Evolutionary conservation across 2,797 vertebrate species (phyloP).

Genomic region (Pipistrellus nathusii): DNA sequence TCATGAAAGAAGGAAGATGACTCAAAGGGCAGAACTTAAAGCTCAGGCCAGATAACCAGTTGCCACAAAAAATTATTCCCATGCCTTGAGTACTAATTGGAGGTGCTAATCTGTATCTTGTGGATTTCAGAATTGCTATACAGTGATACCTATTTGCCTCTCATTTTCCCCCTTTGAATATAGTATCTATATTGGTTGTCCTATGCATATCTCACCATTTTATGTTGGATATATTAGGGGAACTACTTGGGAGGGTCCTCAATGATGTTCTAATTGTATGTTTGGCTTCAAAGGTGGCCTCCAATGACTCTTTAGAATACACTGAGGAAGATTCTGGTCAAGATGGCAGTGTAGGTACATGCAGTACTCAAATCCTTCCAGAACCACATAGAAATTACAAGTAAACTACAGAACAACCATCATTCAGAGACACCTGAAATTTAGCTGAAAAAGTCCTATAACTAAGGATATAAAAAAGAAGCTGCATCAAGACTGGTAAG

Average conservation of each 20-base stretch:
- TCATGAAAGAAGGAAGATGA: not conserved
- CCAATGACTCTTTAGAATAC: not conserved
- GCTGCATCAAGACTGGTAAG: too few species aligned
- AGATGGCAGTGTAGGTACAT: not conserved
- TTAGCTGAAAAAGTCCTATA: not conserved
- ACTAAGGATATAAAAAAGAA: not conserved
- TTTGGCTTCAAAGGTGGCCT: not conserved
- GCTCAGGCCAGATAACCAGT: not conserved
- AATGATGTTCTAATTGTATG: not conserved
- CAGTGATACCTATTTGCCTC: not conserved
- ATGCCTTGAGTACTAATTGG: not conserved
- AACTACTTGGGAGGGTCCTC: not conserved
- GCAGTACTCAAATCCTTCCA: not conserved
- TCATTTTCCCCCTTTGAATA: not conserved
- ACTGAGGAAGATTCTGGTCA: not conserved
- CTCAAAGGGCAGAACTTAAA: not conserved
- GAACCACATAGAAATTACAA: not conserved
- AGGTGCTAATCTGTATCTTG: not conserved
- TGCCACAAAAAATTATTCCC: not conserved
- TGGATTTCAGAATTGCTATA: not conserved
- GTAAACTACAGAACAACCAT: not conserved
- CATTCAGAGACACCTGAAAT: not conserved
- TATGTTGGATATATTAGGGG: not conserved
- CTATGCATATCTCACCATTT: not conserved
- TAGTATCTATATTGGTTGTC: not conserved